phyloP scores from a whole-genome alignment of 2,797 vertebrate genomes.

The Euthynnus affinis region DNA sequence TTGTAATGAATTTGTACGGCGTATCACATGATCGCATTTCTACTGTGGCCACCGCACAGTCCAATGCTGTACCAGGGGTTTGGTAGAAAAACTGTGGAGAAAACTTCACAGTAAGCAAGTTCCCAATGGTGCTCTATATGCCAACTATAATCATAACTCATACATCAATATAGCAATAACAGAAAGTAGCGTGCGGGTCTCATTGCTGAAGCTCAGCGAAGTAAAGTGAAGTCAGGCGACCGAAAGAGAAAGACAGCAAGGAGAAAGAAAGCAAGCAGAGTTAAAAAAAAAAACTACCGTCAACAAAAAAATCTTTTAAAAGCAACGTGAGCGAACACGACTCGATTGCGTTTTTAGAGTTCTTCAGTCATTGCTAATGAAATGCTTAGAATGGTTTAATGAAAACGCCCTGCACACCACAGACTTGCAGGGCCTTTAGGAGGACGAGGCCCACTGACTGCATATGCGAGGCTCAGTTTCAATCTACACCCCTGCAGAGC shows the following conservation, averaged over 20 bases:
- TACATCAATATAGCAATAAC: too few relatives aligned
- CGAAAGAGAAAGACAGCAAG: background rate
- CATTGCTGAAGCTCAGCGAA: too few relatives aligned
- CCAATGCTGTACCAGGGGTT: background rate
- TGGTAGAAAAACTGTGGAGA: too few relatives aligned
- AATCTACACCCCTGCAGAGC: conserved; percentile 13
- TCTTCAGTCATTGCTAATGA: too few relatives aligned
- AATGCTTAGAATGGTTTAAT: background rate
- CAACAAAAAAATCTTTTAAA: background rate
- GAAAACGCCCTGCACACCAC: background rate
- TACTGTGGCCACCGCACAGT: background rate
- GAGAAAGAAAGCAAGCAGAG: background rate
- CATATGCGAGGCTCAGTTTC: conserved; percentile 3
- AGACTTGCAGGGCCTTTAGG: background rate
- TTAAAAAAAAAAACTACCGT: background rate
- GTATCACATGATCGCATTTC: background rate
- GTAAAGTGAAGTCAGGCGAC: background rate
- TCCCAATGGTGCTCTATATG: background rate
- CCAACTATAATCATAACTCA: too few relatives aligned
- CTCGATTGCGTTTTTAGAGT: too few relatives aligned
- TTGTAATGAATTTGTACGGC: background rate
- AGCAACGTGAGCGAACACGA: background rate
- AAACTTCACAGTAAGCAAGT: too few relatives aligned
- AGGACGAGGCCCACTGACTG: background rate
- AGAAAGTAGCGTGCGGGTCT: too few relatives aligned